phyloP scores from a whole-genome alignment of 2,888 invertebrate species.

The Tethea ocularis region DNA sequence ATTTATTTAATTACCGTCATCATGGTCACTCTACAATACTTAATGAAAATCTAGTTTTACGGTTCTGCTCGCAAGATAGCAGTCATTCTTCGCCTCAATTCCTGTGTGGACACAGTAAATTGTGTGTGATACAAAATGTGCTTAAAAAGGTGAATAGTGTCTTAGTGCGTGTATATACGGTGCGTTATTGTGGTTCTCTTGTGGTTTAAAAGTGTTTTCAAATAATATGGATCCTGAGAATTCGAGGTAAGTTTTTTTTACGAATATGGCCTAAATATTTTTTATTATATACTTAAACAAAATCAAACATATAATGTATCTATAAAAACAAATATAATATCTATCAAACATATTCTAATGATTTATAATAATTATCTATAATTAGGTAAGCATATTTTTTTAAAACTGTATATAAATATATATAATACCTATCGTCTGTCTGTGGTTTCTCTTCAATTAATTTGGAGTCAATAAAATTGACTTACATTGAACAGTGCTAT shows the following conservation, averaged over 20 bases:
- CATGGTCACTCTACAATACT: conserved; percentile 20
- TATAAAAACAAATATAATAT: too few species aligned
- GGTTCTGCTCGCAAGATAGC: conserved; percentile 32
- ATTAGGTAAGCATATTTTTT: too few species aligned
- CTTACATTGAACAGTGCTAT: neutral
- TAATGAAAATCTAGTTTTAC: conserved; percentile 29
- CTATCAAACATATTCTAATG: too few species aligned
- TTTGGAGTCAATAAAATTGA: conserved; percentile 4
- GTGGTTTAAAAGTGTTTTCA: neutral
- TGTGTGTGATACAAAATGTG: neutral
- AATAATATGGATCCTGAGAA: neutral
- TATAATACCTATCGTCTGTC: neutral
- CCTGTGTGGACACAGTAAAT: conserved; percentile 8
- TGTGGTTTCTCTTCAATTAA: neutral
- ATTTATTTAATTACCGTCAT: conserved; percentile 10
- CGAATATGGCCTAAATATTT: too few species aligned
- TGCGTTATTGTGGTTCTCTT: neutral
- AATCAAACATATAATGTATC: too few species aligned
- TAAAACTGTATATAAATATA: too few species aligned
- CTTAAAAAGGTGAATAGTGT: conserved; percentile 3
- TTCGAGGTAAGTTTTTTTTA: neutral
- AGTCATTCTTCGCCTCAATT: conserved; percentile 15
- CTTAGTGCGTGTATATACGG: conserved; percentile 4
- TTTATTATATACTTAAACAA: too few species aligned
- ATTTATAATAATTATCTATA: too few species aligned